These are phyloP conservation scores for Ericerus pela DNA, from an alignment of 1,140 invertebrate genomes.

Conservation along the genomic window DNA sequence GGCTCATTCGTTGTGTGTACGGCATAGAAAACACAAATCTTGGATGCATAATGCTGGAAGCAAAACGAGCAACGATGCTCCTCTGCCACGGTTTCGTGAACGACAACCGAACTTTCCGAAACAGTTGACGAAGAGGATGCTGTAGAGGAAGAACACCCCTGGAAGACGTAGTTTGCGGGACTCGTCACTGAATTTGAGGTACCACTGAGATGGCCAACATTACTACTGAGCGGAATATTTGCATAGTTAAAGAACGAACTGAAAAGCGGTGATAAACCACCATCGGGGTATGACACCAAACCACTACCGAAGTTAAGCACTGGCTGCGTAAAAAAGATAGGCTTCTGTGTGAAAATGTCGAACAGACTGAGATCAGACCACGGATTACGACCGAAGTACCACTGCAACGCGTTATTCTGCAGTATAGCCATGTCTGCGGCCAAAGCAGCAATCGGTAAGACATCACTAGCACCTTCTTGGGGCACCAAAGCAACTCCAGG, in stretches of 20 bases:
- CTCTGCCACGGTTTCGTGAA: neutral
- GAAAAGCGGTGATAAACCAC: too few species aligned
- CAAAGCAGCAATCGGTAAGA: too few species aligned
- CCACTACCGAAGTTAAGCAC: too few species aligned
- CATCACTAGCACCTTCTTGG: neutral
- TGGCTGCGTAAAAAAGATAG: neutral
- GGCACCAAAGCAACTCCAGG: neutral
- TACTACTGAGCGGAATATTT: neutral
- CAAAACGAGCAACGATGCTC: slow-evolving; percentile 35
- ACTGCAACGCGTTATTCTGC: neutral
- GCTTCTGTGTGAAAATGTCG: neutral
- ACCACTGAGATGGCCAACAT: slow-evolving; percentile 3
- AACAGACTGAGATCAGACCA: slow-evolving; percentile 6
- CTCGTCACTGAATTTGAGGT: too few species aligned
- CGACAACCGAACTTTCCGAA: neutral
- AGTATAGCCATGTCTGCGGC: too few species aligned
- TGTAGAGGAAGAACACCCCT: slow-evolving; percentile 2
- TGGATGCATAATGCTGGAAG: slow-evolving; percentile 36
- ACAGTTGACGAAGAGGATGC: slow-evolving; percentile 5
- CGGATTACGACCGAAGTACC: neutral
- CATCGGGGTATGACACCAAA: too few species aligned
- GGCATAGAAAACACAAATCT: slow-evolving; percentile 38
- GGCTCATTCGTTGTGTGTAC: slow-evolving; percentile 23
- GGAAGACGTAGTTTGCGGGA: slow-evolving; percentile 16
- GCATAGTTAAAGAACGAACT: too few species aligned